Base-by-base conservation (phyloP, 2,797 vertebrate species). In the Sarcophilus harrisii region DNA sequence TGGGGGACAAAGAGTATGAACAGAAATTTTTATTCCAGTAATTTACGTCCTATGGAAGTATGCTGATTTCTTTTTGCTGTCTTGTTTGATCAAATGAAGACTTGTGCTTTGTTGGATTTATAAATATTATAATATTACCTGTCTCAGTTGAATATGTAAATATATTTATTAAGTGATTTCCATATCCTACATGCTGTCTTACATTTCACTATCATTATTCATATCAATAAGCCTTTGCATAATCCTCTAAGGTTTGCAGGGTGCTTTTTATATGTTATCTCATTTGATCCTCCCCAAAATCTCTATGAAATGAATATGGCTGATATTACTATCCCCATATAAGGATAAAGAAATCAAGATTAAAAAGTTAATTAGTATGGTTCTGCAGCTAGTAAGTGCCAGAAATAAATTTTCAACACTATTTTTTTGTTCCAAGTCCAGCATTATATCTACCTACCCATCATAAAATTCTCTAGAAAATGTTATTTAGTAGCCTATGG, bases 401-500 rank as follows among this genome's bases (percentile, higher is more conserved):
- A 81, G 73, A 45, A 81, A 81, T 45, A 45, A 45, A 45, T 8
- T 73, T 12, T 30, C 21, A 73, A 73, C 1, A 45, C 9, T 27
- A 2, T 45, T 27, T 81, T 45, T 38, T 81, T 45, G 27, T 81
- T 45, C 38, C 38, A 81, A 81, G 21, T 45, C 8, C 73, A 24
- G 6, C 2, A 5, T 45, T 81, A 73, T 45, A 45, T 38, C 18
- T 21, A 81, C 9, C 45, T 16, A n/a, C 18, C 66, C n/a, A 45
- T 90, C 1, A 1, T 59, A 54, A 92, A 38, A n/a, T 38, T 92
- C 93, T 92, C 91, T 92, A 93, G 95, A 73, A 13, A 96, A 57
- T 92, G 52, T 18, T 81, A 18, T 57, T 45, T 89, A 24, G 81
- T 9, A 38, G 9, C 13, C 45, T n/a, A 57, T 4, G 52, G 27